These are phyloP conservation scores for Tethea ocularis DNA, from an alignment of 2,888 invertebrate genomes.

Conservation along the genomic window DNA sequence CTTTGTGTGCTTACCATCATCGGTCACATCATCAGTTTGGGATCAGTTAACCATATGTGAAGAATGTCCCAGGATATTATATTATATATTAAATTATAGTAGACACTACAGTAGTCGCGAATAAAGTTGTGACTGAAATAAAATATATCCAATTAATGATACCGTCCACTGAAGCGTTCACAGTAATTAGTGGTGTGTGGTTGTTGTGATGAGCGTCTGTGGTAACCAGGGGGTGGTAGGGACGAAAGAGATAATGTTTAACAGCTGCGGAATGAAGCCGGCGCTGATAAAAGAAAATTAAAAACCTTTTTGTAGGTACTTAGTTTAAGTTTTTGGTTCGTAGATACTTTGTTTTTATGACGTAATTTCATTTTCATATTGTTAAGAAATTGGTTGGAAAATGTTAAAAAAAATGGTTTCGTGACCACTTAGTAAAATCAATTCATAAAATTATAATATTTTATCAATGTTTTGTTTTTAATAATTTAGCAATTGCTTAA, in stretches of 20 bases:
- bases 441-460: too few relatives aligned
- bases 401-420: too few relatives aligned
- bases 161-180: conserved; percentile 31
- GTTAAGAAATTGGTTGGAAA: background rate
- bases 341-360: background rate
- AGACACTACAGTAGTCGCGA: background rate
- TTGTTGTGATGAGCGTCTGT: conserved; percentile 27
- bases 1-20: too few relatives aligned
- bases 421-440: too few relatives aligned
- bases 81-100: background rate
- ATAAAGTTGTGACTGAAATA: conserved; percentile 28
- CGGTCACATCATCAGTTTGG: too few relatives aligned
- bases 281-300: conserved; percentile 2
- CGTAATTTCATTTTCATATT: background rate
- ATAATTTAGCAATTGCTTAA: too few relatives aligned
- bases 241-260: conserved; percentile 20
- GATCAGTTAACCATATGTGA: too few relatives aligned
- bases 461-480: background rate
- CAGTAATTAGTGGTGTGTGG: conserved; percentile 46
- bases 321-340: background rate
- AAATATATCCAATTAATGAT: conserved; percentile 37
- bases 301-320: background rate
- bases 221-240: conserved; percentile 21
- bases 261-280: background rate
- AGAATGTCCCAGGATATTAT: too few relatives aligned